Evolutionary conservation across 2,113 vertebrate genomes (phyloP).

Genomic region (Recurvirostra avosetta): DNA sequence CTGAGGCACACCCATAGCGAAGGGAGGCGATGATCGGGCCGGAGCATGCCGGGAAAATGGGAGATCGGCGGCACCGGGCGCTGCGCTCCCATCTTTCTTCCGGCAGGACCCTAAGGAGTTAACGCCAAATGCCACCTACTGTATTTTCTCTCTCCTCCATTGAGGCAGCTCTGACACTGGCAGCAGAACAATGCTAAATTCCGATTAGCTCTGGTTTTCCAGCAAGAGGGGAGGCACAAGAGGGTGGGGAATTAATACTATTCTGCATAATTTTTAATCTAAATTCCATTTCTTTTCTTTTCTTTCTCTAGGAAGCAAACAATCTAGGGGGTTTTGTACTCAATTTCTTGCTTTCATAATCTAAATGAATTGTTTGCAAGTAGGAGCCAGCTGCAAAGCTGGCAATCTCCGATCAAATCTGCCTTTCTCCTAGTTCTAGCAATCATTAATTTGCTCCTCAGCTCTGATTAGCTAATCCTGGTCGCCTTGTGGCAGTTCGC

Average conservation of each 20-base stretch:
- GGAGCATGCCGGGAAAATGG: accelerated
- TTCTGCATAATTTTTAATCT: slow-evolving; percentile 66
- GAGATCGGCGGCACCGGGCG: accelerated
- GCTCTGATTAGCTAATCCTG: slow-evolving; percentile 46
- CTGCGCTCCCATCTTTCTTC: neutral
- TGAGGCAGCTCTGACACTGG: slow-evolving; percentile 39
- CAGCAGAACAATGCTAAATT: slow-evolving; percentile 44
- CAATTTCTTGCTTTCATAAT: slow-evolving; percentile 66
- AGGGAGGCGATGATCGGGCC: neutral
- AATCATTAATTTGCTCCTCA: slow-evolving; percentile 47
- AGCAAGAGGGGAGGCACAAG: slow-evolving; percentile 26
- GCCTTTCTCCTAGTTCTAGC: slow-evolving; percentile 4
- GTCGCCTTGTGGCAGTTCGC: neutral
- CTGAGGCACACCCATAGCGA: accelerated
- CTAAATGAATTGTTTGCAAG: slow-evolving; percentile 72
- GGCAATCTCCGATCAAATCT: slow-evolving; percentile 23
- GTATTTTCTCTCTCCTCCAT: slow-evolving; percentile 26
- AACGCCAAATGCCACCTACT: slow-evolving; percentile 34
- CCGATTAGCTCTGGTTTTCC: slow-evolving; percentile 40
- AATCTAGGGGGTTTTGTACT: slow-evolving; percentile 63
- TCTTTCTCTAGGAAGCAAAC: slow-evolving; percentile 63
- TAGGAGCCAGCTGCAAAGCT: slow-evolving; percentile 62
- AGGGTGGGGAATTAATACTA: slow-evolving; percentile 50
- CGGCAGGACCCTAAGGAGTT: neutral
- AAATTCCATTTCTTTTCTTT: slow-evolving; percentile 65